phyloP scores from a whole-genome alignment of 2,113 vertebrate genomes.

The Caretta caretta region DNA sequence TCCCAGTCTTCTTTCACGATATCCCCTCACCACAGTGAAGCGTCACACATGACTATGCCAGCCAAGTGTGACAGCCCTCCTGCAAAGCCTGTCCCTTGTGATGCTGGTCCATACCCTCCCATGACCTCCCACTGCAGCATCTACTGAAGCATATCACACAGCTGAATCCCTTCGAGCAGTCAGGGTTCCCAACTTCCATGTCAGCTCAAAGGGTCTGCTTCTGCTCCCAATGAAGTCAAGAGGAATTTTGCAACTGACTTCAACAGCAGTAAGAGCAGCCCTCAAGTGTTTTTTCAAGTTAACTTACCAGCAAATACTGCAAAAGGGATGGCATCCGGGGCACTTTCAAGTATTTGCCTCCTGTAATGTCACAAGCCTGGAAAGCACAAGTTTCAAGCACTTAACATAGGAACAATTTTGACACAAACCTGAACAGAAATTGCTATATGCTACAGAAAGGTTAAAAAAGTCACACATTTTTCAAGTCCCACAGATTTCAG shows the following conservation, averaged over 20 bases:
- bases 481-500: background rate
- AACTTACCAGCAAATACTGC: slow-evolving; percentile 94
- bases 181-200: background rate
- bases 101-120: background rate
- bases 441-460: background rate
- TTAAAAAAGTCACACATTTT: background rate
- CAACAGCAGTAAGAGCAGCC: background rate
- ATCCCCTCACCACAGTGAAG: background rate
- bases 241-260: background rate
- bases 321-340: slow-evolving; percentile 91
- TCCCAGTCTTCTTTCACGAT: background rate
- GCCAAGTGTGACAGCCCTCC: background rate
- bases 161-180: background rate
- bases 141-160: background rate
- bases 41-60: background rate
- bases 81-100: background rate
- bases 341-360: slow-evolving; percentile 94
- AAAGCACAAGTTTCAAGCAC: slow-evolving; percentile 43
- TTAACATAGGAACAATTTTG: background rate
- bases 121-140: background rate
- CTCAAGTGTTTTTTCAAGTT: background rate
- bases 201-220: background rate
- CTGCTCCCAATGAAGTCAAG: background rate
- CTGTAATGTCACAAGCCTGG: slow-evolving; percentile 97
- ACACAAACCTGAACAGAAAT: background rate